phyloP scores from a whole-genome alignment of 2,888 invertebrate species.

The Plebejus melissa region DNA sequence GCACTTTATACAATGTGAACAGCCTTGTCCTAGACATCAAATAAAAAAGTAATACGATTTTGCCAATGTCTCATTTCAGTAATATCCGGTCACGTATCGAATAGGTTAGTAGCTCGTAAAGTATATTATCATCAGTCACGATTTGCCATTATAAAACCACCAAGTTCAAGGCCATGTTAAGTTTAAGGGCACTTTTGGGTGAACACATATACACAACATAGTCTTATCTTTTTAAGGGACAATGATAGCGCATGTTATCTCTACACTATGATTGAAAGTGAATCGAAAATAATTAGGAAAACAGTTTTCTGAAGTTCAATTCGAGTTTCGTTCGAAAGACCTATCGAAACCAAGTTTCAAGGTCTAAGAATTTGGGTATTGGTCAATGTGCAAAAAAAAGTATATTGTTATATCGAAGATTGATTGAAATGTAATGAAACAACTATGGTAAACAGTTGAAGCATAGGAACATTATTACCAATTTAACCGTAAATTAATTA shows the following conservation, averaged over 20 bases:
- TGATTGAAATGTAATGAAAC: too few relatives aligned
- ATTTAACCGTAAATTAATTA: neutral
- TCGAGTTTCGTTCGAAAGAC: too few relatives aligned
- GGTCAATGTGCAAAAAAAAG: too few relatives aligned
- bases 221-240: too few relatives aligned
- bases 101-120: neutral
- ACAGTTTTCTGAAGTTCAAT: too few relatives aligned
- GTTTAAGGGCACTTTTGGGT: neutral
- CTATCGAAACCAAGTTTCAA: too few relatives aligned
- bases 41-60: neutral
- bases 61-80: neutral
- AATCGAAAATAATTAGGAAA: too few relatives aligned
- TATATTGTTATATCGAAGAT: too few relatives aligned
- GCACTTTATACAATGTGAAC: too few relatives aligned
- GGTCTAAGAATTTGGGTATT: too few relatives aligned
- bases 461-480: neutral
- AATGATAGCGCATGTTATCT: too few relatives aligned
- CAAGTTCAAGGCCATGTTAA: neutral
- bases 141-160: neutral
- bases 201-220: neutral
- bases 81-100: constrained; percentile 1
- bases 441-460: neutral
- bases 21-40: neutral
- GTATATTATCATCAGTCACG: neutral
- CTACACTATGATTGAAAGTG: too few relatives aligned